Conservation (phyloP, 2,888 invertebrate genomes). For the Mimumesa dahlbomi region DNA sequence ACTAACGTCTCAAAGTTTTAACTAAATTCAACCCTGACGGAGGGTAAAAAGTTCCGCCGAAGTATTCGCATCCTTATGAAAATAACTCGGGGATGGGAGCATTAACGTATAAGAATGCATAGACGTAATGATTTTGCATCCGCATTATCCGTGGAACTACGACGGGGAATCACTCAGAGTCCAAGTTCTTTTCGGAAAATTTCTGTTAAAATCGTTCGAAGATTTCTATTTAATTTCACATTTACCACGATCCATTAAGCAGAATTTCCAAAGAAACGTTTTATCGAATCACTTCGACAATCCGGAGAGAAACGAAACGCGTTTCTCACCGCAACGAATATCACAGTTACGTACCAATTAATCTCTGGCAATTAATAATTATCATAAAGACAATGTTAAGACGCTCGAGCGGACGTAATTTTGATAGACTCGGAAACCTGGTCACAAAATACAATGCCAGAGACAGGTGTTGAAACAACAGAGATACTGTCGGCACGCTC, state of each 20-base stretch:
- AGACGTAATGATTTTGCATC: constrained; percentile 31
- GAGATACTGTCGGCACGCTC: constrained; percentile 33
- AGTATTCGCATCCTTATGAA: constrained; percentile 40
- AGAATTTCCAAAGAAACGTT: too few species aligned
- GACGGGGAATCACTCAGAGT: constrained; percentile 24
- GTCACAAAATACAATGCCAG: constrained; percentile 7
- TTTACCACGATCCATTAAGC: constrained; percentile 18
- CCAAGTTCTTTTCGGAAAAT: neutral
- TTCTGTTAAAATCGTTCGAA: constrained; percentile 28
- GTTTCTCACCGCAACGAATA: too few species aligned
- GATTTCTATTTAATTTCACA: constrained; percentile 36
- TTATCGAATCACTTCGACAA: too few species aligned
- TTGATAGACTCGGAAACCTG: constrained; percentile 24
- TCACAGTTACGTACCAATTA: too few species aligned
- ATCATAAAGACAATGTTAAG: neutral
- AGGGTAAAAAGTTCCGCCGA: constrained; percentile 50
- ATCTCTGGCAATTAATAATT: too few species aligned
- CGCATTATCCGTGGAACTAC: constrained; percentile 23
- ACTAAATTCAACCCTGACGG: constrained; percentile 51
- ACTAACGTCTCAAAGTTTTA: constrained; percentile 52
- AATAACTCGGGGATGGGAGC: constrained; percentile 33
- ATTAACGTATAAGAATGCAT: constrained; percentile 32
- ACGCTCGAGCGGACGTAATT: constrained; percentile 1
- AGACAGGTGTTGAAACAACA: constrained; percentile 38
- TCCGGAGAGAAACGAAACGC: too few species aligned